A percentile compares a stretch with the other conserved stretches of the same genome.
phyloP scores from a whole-genome alignment of 1,140 invertebrate species.

The Papilio polyxenes region DNA sequence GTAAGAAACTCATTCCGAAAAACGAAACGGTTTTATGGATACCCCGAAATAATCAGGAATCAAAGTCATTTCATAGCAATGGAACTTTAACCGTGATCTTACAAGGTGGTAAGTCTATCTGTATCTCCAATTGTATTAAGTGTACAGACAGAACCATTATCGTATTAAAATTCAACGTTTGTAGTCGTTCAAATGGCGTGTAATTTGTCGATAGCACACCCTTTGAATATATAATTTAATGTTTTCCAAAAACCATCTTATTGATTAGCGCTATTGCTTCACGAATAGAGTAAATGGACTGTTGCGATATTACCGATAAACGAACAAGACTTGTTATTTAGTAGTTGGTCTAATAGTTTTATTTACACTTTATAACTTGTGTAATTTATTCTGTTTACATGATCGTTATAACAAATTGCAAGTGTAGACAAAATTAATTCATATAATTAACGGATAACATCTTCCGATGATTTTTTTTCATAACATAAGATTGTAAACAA shows the following conservation, averaged over 20 bases:
- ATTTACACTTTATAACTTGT: too few species aligned
- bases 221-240: constrained; percentile 17
- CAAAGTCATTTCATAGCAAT: neutral
- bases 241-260: constrained; percentile 16
- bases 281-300: neutral
- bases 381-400: too few species aligned
- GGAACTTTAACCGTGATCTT: neutral
- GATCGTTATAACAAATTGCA: too few species aligned
- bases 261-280: neutral
- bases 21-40: too few species aligned
- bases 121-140: constrained; percentile 9
- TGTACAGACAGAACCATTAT: constrained; percentile 18
- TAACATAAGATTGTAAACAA: too few species aligned
- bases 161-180: constrained; percentile 7
- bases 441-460: too few species aligned
- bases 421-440: too few species aligned
- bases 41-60: too few species aligned
- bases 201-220: constrained; percentile 23
- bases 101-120: too few species aligned
- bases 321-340: neutral
- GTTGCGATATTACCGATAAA: neutral
- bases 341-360: neutral
- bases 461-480: too few species aligned
- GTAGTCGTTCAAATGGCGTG: constrained; percentile 21
- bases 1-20: too few species aligned